Evolutionary conservation across 2,888 invertebrate genomes (phyloP).

Genomic region (Atherix ibis): DNA sequence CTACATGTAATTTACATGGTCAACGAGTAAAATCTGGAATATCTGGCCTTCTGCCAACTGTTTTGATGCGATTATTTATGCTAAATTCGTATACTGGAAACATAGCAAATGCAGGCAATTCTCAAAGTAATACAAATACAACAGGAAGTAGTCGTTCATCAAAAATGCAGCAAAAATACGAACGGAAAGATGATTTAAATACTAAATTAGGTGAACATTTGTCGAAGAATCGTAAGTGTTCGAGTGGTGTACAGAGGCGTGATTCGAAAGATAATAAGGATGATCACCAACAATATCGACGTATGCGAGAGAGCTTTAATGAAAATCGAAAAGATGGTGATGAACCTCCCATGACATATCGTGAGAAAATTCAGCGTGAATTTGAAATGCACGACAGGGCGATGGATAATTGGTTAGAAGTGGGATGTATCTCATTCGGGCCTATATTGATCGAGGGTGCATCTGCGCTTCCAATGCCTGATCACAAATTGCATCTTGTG

Average conservation of each 20-base stretch:
- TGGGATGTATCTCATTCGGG: slow-evolving; percentile 78
- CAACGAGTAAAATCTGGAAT: slow-evolving; percentile 78
- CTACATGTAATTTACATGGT: slow-evolving; percentile 91
- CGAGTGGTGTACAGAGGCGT: slow-evolving; percentile 24
- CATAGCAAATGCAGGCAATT: slow-evolving; percentile 26
- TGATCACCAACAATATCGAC: too few relatives aligned
- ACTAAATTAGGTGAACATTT: slow-evolving; percentile 8
- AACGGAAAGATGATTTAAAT: slow-evolving; percentile 15
- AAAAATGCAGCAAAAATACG: slow-evolving; percentile 24
- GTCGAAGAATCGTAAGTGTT: too few relatives aligned
- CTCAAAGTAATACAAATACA: slow-evolving; percentile 49
- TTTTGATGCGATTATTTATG: slow-evolving; percentile 51
- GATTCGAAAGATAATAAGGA: slow-evolving; percentile 30
- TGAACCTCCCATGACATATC: background rate
- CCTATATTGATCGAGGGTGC: slow-evolving; percentile 83
- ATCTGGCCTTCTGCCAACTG: slow-evolving; percentile 67
- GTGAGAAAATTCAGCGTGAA: background rate
- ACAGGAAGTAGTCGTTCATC: slow-evolving; percentile 34
- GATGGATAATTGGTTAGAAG: slow-evolving; percentile 76
- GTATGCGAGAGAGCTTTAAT: too few relatives aligned
- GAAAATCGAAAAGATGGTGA: slow-evolving; percentile 7
- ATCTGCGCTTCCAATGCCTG: slow-evolving; percentile 60
- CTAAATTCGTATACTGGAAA: slow-evolving; percentile 35
- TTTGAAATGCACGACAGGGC: background rate
- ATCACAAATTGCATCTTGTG: slow-evolving; percentile 57